Evolutionary conservation across 2,797 vertebrate genomes (phyloP).

Genomic region (Diglossa cyanea): DNA sequence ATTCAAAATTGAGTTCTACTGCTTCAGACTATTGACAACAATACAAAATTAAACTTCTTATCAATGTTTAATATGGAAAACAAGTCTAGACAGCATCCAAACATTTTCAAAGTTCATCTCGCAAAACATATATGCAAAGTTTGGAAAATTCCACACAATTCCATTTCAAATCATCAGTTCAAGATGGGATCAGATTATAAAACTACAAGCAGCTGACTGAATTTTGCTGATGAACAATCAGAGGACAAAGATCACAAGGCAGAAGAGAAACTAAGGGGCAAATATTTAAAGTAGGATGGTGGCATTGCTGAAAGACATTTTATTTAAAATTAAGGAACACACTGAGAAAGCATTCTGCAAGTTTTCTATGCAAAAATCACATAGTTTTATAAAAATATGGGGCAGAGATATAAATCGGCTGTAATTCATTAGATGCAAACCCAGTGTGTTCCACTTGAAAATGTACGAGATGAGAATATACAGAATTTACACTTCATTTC

Average conservation of each 20-base stretch:
- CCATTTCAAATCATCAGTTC: background rate
- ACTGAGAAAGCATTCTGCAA: background rate
- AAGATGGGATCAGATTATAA: background rate
- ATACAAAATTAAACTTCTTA: background rate
- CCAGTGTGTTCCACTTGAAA: background rate
- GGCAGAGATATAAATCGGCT: background rate
- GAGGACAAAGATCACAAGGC: background rate
- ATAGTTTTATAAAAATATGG: background rate
- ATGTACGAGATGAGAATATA: background rate
- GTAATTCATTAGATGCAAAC: background rate
- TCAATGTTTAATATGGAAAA: background rate
- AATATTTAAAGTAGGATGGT: background rate
- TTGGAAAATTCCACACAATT: background rate
- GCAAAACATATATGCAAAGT: background rate
- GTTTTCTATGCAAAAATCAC: background rate
- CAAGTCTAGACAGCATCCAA: background rate
- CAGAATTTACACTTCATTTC: background rate
- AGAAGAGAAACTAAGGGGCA: background rate
- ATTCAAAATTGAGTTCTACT: background rate
- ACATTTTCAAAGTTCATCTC: background rate
- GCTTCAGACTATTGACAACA: background rate
- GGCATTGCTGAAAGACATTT: background rate
- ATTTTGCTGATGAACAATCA: background rate
- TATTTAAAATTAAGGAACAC: background rate
- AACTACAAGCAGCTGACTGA: background rate